Percentiles rank a stretch among this genome's conserved stretches.
Conservation (phyloP, 2,797 vertebrate genomes). For the Xerus rutilus region DNA sequence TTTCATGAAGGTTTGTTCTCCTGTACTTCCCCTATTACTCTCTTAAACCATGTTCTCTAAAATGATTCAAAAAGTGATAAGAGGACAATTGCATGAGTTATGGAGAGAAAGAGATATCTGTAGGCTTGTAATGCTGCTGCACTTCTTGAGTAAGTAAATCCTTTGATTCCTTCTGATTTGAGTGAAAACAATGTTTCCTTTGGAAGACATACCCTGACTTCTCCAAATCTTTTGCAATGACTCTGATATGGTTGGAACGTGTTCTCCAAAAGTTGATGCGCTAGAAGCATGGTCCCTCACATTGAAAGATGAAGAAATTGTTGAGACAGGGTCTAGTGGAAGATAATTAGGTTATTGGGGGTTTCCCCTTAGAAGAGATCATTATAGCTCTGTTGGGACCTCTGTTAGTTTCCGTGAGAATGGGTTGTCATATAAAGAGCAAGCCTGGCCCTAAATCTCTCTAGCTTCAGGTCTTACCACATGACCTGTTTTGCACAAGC, state of each 20-base stretch:
- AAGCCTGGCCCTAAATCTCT: background rate
- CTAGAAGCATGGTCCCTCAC: background rate
- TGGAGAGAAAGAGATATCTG: background rate
- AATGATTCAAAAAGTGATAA: background rate
- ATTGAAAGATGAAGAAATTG: background rate
- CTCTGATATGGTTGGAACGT: no score
- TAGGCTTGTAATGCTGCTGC: background rate
- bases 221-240: background rate
- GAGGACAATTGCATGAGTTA: background rate
- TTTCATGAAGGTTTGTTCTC: background rate
- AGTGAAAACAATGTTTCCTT: background rate
- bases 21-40: background rate
- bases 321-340: background rate
- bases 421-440: background rate
- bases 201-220: background rate
- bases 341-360: background rate
- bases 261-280: no score
- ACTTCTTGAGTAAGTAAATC: background rate
- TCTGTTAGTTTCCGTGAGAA: background rate
- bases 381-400: background rate
- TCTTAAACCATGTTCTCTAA: background rate
- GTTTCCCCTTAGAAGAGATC: background rate
- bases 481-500: background rate
- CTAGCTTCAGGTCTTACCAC: background rate
- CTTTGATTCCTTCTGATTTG: background rate